phyloP scores from a whole-genome alignment of 2,113 vertebrate genomes.

The Trematomus loennbergii region DNA sequence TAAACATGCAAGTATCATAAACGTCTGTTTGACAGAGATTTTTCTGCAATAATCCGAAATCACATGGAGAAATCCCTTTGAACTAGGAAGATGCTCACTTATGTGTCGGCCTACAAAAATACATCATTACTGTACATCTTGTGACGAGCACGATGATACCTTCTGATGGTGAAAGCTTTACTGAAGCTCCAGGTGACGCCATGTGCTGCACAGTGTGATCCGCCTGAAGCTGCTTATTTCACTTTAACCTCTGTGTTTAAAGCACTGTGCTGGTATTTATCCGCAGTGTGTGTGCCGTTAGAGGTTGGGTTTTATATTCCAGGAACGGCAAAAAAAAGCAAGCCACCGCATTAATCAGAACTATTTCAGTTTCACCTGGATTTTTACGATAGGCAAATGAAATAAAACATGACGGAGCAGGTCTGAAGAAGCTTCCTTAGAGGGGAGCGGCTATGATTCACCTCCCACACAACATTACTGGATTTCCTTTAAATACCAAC shows the following conservation, averaged over 20 bases:
- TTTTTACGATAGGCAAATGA: background rate
- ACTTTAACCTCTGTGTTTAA: background rate
- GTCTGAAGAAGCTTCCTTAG: slow-evolving; percentile 19
- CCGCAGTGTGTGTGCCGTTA: background rate
- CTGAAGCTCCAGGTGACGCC: slow-evolving; percentile 3
- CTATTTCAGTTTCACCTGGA: background rate
- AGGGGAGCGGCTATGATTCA: slow-evolving; percentile 53
- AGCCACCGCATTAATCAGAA: too few species aligned
- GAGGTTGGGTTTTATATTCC: too few species aligned
- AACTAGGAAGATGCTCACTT: too few species aligned
- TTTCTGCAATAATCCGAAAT: too few species aligned
- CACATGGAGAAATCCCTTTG: too few species aligned
- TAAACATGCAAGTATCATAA: too few species aligned
- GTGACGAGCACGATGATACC: background rate
- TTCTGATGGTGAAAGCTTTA: background rate
- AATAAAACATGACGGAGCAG: slow-evolving; percentile 42
- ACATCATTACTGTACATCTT: background rate
- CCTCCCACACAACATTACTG: background rate
- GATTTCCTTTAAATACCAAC: slow-evolving; percentile 55
- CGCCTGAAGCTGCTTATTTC: slow-evolving; percentile 10
- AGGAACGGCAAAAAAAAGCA: too few species aligned
- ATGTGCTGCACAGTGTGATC: slow-evolving; percentile 27
- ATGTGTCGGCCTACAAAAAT: too few species aligned
- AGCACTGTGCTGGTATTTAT: background rate
- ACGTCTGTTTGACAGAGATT: too few species aligned